Conservation (phyloP, 2,797 vertebrate species). For the Taenioides sp. region DNA sequence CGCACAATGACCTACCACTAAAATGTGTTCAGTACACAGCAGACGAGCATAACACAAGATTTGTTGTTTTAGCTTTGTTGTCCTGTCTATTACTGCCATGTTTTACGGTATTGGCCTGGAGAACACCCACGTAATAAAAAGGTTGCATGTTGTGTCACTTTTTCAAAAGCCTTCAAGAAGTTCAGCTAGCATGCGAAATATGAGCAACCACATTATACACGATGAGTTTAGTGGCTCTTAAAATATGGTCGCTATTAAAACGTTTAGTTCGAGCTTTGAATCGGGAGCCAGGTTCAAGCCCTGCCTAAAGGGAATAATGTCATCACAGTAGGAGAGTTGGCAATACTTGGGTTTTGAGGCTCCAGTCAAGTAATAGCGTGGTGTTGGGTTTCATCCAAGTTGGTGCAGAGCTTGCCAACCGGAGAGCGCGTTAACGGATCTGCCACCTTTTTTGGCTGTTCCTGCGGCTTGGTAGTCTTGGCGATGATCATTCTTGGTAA, state of each 20-base stretch:
- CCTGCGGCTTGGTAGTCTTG: conserved; percentile 4
- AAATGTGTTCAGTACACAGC: conserved; percentile 47
- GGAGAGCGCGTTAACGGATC: conserved; percentile 55
- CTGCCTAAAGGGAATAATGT: conserved; percentile 55
- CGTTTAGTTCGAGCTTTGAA: conserved; percentile 41
- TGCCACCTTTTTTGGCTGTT: conserved; percentile 58
- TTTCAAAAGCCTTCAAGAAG: conserved; percentile 25
- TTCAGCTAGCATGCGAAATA: conserved; percentile 27
- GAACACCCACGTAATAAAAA: conserved; percentile 27
- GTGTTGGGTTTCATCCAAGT: conserved; percentile 61
- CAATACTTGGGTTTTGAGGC: conserved; percentile 48
- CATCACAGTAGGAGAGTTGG: conserved; percentile 48
- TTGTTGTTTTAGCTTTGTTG: conserved; percentile 49
- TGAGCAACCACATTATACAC: conserved; percentile 33
- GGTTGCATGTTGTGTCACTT: conserved; percentile 23
- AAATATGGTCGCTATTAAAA: conserved; percentile 54
- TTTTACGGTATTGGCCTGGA: conserved; percentile 18
- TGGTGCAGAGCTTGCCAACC: conserved; percentile 52
- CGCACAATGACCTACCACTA: conserved; percentile 17
- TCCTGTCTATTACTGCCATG: conserved; percentile 16
- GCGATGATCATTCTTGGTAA: conserved; percentile 26
- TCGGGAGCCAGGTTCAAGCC: conserved; percentile 35
- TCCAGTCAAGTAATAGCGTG: conserved; percentile 41
- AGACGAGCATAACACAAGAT: conserved; percentile 30
- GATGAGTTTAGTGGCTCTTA: conserved; percentile 43